Evolutionary conservation across 2,113 vertebrate species (phyloP).

Genomic region (Vidua chalybeata): DNA sequence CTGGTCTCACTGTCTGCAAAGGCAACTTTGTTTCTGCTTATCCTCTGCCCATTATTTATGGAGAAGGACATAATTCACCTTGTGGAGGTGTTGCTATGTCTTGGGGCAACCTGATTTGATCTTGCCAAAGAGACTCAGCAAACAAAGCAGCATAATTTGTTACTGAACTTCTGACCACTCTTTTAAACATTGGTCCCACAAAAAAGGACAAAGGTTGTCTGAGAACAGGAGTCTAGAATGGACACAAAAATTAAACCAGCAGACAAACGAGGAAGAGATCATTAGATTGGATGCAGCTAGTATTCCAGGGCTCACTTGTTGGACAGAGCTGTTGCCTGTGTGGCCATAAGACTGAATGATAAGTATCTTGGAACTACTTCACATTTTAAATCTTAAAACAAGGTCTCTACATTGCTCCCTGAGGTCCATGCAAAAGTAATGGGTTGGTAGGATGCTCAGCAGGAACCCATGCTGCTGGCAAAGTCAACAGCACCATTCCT

Average conservation of each 20-base stretch:
- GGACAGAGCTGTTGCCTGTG: background rate
- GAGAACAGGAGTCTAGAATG: background rate
- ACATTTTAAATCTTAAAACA: background rate
- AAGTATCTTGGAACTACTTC: background rate
- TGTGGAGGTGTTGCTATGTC: background rate
- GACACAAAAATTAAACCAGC: background rate
- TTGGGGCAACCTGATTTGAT: background rate
- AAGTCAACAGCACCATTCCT: background rate
- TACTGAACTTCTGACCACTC: background rate
- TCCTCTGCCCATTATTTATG: background rate
- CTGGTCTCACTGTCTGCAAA: background rate
- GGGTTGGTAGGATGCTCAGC: fast-evolving
- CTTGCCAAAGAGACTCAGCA: background rate
- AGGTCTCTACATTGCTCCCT: background rate
- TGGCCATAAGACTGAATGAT: background rate
- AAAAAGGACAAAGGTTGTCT: background rate
- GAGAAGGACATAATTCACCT: background rate
- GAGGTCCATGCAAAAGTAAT: background rate
- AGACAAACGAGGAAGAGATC: background rate
- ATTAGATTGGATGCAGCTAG: background rate
- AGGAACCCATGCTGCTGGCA: background rate
- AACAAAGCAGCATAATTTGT: background rate
- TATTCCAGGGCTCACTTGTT: background rate
- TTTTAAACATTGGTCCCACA: background rate
- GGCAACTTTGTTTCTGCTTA: background rate